Base-by-base conservation (phyloP, 2,113 vertebrate genomes). In the Columba livia region DNA sequence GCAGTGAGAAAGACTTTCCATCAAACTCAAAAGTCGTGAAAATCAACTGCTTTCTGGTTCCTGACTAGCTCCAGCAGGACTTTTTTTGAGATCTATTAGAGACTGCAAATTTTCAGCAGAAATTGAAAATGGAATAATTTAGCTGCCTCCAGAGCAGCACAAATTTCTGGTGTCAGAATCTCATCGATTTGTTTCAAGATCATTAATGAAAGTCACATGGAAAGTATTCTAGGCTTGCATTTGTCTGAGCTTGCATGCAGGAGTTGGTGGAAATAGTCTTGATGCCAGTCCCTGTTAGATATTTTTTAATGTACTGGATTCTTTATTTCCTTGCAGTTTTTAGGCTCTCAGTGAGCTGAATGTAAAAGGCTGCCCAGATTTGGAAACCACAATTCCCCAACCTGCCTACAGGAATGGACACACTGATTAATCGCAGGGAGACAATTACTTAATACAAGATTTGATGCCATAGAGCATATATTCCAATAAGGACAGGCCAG, bases 111-210 rank as follows among this genome's bases (percentile, higher is more conserved):
- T 89, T 88, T 88, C 53, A 44, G 56, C 47, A 89, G 50, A 85
- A 89, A 67, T 70, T 75, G 70, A 13, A 92, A 87, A 54, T 58
- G 28, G 86, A 94, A 69, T 93, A 89, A 89, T 93, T 91, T 79
- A 82, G 13, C 71, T 94, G 62, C 64, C 71, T 83, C 67, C n/a
- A 70, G 89, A 96, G 91, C 61, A 71, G 48, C 71, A 80, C 71
- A 96, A 85, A 91, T 79, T 74, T 71, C 42, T 84, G 19, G 13
- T 87, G 38, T 80, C 93, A 87, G 53, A 48, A 69, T 73, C 25
- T 73, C 51, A 85, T 83, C 93, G 89, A 94, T 94, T 94, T 88
- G 62, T 79, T 91, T 74, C 54, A 48, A 54, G 61, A 40, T 77
- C 87, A 32, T 89, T 82, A 91, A 82, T 87, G 88, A 89, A 89